These are phyloP conservation scores for Botrylloides violaceus DNA, from an alignment of 23 tunicate species.

Conservation along the genomic window DNA sequence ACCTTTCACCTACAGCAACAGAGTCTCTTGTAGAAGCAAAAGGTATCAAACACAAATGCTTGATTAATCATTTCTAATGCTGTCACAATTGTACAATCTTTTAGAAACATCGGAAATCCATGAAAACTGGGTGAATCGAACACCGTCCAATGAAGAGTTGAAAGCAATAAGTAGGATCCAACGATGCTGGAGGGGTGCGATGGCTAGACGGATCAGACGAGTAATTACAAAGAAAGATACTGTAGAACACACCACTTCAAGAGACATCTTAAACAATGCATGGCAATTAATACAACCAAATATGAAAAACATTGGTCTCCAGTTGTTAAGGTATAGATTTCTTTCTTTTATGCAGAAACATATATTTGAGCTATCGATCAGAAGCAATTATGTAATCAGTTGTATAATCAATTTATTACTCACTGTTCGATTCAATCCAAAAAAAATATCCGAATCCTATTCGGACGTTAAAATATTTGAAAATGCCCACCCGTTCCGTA, in stretches of 20 bases:
- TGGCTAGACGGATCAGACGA: conserved; percentile 24
- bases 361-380: no score
- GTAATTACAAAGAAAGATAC: conserved; percentile 21
- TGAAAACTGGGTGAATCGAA: conserved; percentile 30
- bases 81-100: no score
- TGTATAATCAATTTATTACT: not conserved
- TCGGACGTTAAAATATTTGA: no score
- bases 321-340: conserved; percentile 70
- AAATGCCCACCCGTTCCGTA: no score
- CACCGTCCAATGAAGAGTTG: conserved; percentile 33
- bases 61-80: no score
- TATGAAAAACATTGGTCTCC: conserved; percentile 18
- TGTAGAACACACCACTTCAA: conserved; percentile 27
- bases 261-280: conserved; percentile 33
- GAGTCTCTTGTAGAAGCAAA: conserved; percentile 5
- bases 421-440: no score
- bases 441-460: no score
- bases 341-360: no score
- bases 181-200: conserved; percentile 52
- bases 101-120: conserved; percentile 23
- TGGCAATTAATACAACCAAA: conserved; percentile 37
- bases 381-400: no score
- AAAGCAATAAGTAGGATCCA: conserved; percentile 45
- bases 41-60: no score
- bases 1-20: conserved; percentile 16